phyloP scores from a whole-genome alignment of 2,797 vertebrate species.

The Fratercula arctica region DNA sequence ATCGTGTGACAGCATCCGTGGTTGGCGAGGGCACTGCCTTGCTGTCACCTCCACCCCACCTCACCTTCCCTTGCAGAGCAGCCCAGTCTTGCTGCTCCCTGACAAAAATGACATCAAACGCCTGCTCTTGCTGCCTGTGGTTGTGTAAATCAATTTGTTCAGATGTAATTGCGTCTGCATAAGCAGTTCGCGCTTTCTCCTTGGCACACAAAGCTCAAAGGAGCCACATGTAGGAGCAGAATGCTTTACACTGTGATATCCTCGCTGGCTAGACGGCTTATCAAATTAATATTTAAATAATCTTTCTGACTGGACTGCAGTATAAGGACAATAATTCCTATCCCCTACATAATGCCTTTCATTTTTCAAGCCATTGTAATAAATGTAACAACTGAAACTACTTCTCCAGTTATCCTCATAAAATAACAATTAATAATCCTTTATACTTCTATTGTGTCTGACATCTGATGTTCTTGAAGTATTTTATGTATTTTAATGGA shows the following conservation, averaged over 20 bases:
- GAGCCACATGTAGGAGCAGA: neutral
- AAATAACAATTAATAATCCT: neutral
- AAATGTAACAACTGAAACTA: neutral
- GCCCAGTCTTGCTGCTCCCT: neutral
- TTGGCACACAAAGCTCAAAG: neutral
- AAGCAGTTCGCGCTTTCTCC: neutral
- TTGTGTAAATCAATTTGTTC: conserved; percentile 6
- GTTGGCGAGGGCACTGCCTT: fast-evolving
- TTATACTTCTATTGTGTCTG: neutral
- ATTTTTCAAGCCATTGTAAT: neutral
- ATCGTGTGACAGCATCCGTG: neutral
- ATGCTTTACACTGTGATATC: neutral
- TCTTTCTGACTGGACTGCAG: neutral
- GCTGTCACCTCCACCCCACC: neutral
- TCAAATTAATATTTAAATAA: neutral
- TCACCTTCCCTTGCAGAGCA: neutral
- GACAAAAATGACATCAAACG: neutral
- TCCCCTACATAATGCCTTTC: neutral
- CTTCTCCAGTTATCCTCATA: neutral
- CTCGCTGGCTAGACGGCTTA: neutral
- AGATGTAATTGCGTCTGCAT: neutral
- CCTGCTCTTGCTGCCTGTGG: neutral
- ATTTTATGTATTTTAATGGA: neutral
- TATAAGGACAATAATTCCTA: neutral
- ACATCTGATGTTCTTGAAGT: neutral